Evolutionary conservation across 2,797 vertebrate genomes (phyloP).

Genomic region (Chelonia mydas): DNA sequence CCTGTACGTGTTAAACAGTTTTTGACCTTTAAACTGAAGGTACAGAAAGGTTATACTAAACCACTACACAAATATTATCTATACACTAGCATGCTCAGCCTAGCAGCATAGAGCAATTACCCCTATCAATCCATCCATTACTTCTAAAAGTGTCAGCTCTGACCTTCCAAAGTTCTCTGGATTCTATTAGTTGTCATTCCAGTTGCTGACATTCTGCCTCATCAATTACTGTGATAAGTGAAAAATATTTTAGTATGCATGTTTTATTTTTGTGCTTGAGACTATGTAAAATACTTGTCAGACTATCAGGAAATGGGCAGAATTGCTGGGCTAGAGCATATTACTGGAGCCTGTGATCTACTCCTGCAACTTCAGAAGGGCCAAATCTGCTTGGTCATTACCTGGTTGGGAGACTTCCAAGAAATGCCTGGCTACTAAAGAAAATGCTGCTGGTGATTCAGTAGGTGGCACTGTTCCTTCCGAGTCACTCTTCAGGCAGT

Average conservation of each 20-base stretch:
- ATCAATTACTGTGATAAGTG: neutral
- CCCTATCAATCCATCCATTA: constrained; percentile 46
- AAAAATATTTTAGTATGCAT: neutral
- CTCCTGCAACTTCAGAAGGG: neutral
- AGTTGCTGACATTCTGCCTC: neutral
- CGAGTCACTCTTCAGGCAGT: neutral
- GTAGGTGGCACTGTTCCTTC: neutral
- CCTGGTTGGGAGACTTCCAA: neutral
- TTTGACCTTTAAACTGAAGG: neutral
- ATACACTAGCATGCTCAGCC: neutral
- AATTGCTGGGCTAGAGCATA: neutral
- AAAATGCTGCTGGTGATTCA: neutral
- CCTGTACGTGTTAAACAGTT: neutral
- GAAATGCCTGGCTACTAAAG: neutral
- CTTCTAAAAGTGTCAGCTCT: constrained; percentile 57
- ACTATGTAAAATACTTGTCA: neutral
- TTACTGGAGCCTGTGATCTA: constrained; percentile 15
- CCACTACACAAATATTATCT: fast-evolving
- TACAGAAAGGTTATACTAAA: neutral
- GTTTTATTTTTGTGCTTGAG: constrained; percentile 36
- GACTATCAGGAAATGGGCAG: neutral
- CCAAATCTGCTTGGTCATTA: neutral
- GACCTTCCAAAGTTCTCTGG: constrained; percentile 46
- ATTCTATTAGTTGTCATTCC: neutral
- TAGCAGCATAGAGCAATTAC: neutral